Evolutionary conservation across 2,797 vertebrate species (phyloP).

Genomic region (Chelon auratus): DNA sequence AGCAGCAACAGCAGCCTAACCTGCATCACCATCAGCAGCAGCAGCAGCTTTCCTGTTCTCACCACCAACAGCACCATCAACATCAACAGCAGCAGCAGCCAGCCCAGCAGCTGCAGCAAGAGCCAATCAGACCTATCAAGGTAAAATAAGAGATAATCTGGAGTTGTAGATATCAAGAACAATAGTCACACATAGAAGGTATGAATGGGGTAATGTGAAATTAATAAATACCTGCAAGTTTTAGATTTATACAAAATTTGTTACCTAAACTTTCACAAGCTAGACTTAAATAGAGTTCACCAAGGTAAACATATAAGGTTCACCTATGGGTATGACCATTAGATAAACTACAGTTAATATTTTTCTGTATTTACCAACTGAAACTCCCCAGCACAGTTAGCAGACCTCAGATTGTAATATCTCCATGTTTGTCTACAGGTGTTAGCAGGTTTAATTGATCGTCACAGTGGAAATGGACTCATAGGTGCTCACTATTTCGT

Average conservation of each 20-base stretch:
- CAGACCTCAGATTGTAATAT: no score
- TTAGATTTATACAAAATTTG: no score
- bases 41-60: constrained; percentile 60
- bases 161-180: background rate
- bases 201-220: no score
- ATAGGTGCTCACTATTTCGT: background rate
- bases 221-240: background rate
- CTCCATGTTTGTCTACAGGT: background rate
- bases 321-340: no score
- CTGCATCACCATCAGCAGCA: constrained; percentile 66
- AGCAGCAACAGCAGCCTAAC: constrained; percentile 66
- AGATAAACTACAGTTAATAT: no score
- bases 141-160: constrained; percentile 65
- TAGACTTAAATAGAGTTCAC: no score
- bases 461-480: background rate
- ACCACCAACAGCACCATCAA: constrained; percentile 71
- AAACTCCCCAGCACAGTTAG: no score
- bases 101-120: constrained; percentile 73
- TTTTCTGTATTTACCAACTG: no score
- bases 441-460: background rate
- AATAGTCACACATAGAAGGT: background rate
- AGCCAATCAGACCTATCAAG: constrained; percentile 89
- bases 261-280: no score
- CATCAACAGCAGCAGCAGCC: constrained; percentile 66
- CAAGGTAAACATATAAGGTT: no score